Evolutionary conservation across 2,113 vertebrate genomes (phyloP).

Genomic region (Glareola pratincola): DNA sequence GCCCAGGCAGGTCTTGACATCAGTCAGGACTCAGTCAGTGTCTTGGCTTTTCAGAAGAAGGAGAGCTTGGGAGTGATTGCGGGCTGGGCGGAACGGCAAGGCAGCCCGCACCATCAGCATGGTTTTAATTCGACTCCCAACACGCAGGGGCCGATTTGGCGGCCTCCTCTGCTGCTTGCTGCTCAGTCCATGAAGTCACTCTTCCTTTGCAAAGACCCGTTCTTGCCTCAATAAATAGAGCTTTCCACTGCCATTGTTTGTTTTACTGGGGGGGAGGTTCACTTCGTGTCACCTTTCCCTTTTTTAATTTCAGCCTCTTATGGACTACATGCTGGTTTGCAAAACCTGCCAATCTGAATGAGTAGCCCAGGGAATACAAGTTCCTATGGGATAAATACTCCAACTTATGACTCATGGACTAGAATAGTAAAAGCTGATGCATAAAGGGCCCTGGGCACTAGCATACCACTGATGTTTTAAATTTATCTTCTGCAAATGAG

Average conservation of each 20-base stretch:
- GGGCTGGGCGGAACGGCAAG: fast-evolving
- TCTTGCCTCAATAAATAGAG: constrained; percentile 47
- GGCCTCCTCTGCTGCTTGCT: background rate
- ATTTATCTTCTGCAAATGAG: constrained; percentile 71
- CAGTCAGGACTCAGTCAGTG: background rate
- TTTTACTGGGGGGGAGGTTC: constrained; percentile 10
- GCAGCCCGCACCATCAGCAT: background rate
- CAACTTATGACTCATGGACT: constrained; percentile 46
- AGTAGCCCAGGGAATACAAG: constrained; percentile 54
- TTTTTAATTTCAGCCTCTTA: constrained; percentile 47
- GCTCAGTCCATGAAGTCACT: background rate
- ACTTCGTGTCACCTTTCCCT: constrained; percentile 42
- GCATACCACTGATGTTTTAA: constrained; percentile 64
- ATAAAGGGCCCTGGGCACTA: constrained; percentile 32
- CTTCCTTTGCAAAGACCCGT: constrained; percentile 26
- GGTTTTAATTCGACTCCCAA: background rate
- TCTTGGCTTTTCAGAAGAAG: background rate
- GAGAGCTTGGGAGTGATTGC: background rate
- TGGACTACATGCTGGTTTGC: constrained; percentile 60
- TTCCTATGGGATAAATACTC: constrained; percentile 41
- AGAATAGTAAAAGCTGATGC: constrained; percentile 36
- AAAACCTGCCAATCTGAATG: constrained; percentile 57
- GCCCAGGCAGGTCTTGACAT: background rate
- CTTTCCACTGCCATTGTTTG: constrained; percentile 48
- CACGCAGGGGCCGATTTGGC: fast-evolving